phyloP scores from a whole-genome alignment of 2,797 vertebrate genomes.

The Rhinoraja longicauda region DNA sequence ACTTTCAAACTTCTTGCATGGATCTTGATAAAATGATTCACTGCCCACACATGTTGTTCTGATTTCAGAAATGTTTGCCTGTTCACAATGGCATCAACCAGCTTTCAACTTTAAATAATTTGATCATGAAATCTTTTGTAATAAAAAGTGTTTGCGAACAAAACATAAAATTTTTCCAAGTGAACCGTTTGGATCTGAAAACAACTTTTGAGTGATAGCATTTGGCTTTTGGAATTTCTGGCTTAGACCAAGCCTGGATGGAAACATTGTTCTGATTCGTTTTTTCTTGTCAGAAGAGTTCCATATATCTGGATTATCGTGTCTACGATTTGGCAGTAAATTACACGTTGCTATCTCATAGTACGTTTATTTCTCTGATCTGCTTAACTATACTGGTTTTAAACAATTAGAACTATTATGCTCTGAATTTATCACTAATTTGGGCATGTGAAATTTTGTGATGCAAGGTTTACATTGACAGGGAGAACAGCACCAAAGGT shows the following conservation, averaged over 20 bases:
- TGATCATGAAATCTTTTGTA: not conserved
- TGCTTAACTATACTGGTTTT: not conserved
- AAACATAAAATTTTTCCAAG: not conserved
- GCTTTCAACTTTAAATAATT: not conserved
- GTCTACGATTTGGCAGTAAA: not conserved
- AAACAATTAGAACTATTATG: not conserved
- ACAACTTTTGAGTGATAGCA: not conserved
- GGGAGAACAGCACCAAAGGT: not conserved
- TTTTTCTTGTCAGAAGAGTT: conserved; percentile 1
- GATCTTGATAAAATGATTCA: not conserved
- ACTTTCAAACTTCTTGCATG: not conserved
- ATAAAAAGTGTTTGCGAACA: not conserved
- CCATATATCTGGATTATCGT: not conserved
- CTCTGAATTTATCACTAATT: not conserved
- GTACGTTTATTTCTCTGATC: not conserved
- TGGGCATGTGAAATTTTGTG: not conserved
- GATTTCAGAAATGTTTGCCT: not conserved
- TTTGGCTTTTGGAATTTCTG: not conserved
- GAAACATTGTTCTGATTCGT: not conserved
- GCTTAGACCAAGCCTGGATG: not conserved
- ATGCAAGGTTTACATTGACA: not conserved
- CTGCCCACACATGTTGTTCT: not conserved
- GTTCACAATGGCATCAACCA: not conserved
- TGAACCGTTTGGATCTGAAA: not conserved
- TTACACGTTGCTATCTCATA: not conserved